Conservation (phyloP, 2,113 vertebrate species). For the Dicrurus megarhynchus region DNA sequence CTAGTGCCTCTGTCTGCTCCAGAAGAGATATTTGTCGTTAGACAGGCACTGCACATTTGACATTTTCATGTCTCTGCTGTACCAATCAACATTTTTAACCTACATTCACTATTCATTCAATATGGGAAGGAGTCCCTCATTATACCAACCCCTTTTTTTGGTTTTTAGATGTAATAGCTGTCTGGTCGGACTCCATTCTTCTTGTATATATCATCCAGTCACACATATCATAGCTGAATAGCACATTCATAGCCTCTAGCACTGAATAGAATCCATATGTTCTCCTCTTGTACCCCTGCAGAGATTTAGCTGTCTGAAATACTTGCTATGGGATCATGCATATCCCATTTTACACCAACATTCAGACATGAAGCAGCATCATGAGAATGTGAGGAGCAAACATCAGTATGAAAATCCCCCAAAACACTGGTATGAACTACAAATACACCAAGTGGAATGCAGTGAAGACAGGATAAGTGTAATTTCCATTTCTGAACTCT, state of each 20-base stretch:
- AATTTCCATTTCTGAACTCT: not conserved
- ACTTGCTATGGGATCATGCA: not conserved
- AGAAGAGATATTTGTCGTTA: not conserved
- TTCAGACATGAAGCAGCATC: not conserved
- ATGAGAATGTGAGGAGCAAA: not conserved
- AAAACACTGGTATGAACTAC: not conserved
- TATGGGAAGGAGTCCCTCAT: not conserved
- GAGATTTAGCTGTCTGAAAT: not conserved
- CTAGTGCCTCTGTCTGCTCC: not conserved
- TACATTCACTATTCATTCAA: not conserved
- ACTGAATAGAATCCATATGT: not conserved
- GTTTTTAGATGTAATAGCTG: not conserved
- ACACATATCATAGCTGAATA: not conserved
- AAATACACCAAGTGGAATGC: not conserved
- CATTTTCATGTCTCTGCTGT: not conserved
- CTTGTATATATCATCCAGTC: not conserved
- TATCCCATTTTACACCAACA: not conserved
- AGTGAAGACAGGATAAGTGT: not conserved
- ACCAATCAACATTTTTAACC: not conserved
- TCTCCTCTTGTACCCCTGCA: not conserved
- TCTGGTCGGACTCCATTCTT: not conserved
- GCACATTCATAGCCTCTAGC: not conserved
- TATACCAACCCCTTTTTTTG: not conserved
- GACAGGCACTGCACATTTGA: not conserved
- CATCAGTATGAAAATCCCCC: not conserved